Evolutionary conservation across 2,797 vertebrate species (phyloP).

Genomic region (Chaunax sp.): DNA sequence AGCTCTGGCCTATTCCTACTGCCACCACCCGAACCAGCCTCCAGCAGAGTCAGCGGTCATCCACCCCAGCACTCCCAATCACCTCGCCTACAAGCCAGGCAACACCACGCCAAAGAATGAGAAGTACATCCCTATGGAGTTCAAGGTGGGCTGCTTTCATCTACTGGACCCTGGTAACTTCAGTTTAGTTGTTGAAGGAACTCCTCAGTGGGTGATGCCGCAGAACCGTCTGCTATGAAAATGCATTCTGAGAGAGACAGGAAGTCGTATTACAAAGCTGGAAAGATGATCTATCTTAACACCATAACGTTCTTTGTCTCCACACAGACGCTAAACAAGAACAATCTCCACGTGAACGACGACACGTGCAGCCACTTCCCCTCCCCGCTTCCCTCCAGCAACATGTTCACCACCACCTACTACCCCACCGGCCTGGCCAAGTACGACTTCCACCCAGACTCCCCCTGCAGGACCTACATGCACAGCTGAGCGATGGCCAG

Average conservation of each 20-base stretch:
- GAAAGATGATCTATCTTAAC: neutral
- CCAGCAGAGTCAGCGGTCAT: slow-evolving; percentile 91
- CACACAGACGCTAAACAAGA: slow-evolving; percentile 93
- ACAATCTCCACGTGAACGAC: slow-evolving; percentile 91
- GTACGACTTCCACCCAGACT: slow-evolving; percentile 91
- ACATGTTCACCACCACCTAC: slow-evolving; percentile 95
- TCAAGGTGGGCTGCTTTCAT: slow-evolving; percentile 85
- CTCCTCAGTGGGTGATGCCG: too few relatives aligned
- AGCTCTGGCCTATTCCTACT: slow-evolving; percentile 88
- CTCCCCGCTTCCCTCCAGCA: slow-evolving; percentile 89
- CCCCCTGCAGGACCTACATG: slow-evolving; percentile 94
- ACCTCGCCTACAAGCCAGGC: slow-evolving; percentile 90
- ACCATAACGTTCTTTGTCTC: neutral
- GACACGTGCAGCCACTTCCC: slow-evolving; percentile 96
- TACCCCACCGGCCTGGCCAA: slow-evolving; percentile 92
- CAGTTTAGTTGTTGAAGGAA: too few relatives aligned
- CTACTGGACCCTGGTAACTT: too few relatives aligned
- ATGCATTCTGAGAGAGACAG: neutral
- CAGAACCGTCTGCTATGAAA: neutral
- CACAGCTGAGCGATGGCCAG: slow-evolving; percentile 88
- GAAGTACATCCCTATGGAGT: slow-evolving; percentile 98
- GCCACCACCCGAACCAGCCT: slow-evolving; percentile 86
- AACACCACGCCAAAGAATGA: slow-evolving; percentile 94
- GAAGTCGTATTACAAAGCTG: neutral
- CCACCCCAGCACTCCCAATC: slow-evolving; percentile 95